Conservation (phyloP, 2,797 vertebrate species). For the Clarias laeviceps region DNA sequence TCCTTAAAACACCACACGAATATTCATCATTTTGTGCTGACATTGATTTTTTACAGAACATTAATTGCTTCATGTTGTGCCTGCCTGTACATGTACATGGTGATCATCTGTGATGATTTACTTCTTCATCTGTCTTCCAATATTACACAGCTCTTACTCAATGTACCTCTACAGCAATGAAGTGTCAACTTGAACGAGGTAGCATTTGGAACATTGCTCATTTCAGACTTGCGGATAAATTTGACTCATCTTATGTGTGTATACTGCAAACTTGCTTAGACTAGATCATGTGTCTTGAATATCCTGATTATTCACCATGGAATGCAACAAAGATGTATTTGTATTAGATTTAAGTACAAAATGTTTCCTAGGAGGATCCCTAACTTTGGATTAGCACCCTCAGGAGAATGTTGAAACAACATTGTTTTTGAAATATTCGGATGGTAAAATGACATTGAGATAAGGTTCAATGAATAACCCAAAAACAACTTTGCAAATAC, state of each 20-base stretch:
- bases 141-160: conserved; percentile 5
- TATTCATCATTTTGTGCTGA: neutral
- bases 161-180: too few relatives aligned
- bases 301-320: neutral
- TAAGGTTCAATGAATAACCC: too few relatives aligned
- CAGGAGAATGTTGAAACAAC: too few relatives aligned
- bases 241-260: neutral
- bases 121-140: neutral
- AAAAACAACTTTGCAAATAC: too few relatives aligned
- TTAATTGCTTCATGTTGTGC: neutral
- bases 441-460: too few relatives aligned
- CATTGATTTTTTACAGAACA: neutral
- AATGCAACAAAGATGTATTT: neutral
- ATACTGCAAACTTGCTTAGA: neutral
- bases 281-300: neutral
- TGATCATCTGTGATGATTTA: neutral
- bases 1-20: neutral
- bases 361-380: too few relatives aligned
- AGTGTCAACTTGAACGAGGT: neutral
- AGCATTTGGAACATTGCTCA: neutral
- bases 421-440: too few relatives aligned
- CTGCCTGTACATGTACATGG: conserved; percentile 4
- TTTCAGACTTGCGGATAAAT: neutral
- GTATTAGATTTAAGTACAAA: neutral
- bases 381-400: too few relatives aligned